Evolutionary conservation across 2,888 invertebrate genomes (phyloP).

Genomic region (Zaprionus obscuricornis): DNA sequence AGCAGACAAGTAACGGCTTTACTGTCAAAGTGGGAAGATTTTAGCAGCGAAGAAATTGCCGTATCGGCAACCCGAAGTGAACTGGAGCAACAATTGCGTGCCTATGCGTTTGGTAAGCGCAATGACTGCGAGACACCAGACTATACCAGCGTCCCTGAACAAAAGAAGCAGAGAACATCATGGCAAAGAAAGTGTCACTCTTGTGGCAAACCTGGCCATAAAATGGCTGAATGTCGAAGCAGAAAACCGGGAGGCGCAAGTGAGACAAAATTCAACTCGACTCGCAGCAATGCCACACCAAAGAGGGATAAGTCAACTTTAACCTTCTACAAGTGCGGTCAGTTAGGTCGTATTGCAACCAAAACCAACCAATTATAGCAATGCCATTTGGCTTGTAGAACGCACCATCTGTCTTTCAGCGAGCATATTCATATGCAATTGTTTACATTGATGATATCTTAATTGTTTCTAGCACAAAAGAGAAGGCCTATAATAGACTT

Average conservation of each 20-base stretch:
- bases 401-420: slow-evolving; percentile 10
- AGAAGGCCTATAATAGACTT: slow-evolving; percentile 1
- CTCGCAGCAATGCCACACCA: neutral
- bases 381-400: slow-evolving; percentile 11
- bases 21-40: neutral
- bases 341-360: no score
- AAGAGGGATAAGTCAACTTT: no score
- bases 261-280: neutral
- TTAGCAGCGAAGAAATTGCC: slow-evolving; percentile 5
- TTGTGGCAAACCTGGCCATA: slow-evolving; percentile 12
- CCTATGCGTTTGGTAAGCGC: neutral
- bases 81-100: neutral
- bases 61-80: neutral
- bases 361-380: no score
- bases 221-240: slow-evolving; percentile 6
- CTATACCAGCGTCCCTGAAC: neutral
- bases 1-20: slow-evolving; percentile 6
- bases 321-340: no score
- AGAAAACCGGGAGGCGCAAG: neutral
- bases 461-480: slow-evolving; percentile 7
- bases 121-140: neutral
- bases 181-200: neutral
- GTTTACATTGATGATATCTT: slow-evolving; percentile 18
- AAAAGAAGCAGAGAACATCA: neutral
- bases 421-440: slow-evolving; percentile 8